Conservation (phyloP, 2,888 invertebrate genomes). For the Acrocyrtus sp. region DNA sequence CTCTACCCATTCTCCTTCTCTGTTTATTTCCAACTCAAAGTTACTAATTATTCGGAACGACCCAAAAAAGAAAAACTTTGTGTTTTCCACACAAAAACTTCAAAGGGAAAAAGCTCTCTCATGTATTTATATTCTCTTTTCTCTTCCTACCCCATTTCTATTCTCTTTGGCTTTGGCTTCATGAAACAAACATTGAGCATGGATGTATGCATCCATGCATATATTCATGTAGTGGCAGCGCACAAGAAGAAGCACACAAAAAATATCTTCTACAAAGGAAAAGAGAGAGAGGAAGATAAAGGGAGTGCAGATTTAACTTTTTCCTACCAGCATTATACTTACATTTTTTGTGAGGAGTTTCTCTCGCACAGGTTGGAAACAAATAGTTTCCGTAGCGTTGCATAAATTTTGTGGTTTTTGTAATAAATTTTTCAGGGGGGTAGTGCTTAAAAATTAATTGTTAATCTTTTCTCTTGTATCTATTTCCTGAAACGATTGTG, state of each 20-base stretch:
- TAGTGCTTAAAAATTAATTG: no score
- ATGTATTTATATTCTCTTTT: constrained; percentile 62
- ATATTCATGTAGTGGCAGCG: constrained; percentile 45
- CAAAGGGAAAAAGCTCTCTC: constrained; percentile 60
- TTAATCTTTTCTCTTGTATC: no score
- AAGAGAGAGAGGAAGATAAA: background rate
- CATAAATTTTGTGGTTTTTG: no score
- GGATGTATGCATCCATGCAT: constrained; percentile 35
- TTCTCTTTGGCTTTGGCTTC: constrained; percentile 19
- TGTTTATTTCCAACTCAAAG: constrained; percentile 55
- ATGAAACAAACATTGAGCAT: constrained; percentile 17
- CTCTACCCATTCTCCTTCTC: constrained; percentile 14
- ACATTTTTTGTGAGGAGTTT: background rate
- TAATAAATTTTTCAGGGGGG: no score
- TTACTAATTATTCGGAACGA: constrained; percentile 64
- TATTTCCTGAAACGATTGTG: no score
- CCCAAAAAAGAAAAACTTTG: constrained; percentile 60
- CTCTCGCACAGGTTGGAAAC: background rate
- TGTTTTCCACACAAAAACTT: constrained; percentile 60
- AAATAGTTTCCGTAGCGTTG: no score
- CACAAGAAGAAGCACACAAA: constrained; percentile 22
- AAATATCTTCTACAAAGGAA: constrained; percentile 3
- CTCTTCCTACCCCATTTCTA: constrained; percentile 41
- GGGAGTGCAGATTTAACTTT: background rate
- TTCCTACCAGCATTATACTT: background rate